phyloP scores from a whole-genome alignment of 1,140 invertebrate species.

The Melanaphis sacchari region DNA sequence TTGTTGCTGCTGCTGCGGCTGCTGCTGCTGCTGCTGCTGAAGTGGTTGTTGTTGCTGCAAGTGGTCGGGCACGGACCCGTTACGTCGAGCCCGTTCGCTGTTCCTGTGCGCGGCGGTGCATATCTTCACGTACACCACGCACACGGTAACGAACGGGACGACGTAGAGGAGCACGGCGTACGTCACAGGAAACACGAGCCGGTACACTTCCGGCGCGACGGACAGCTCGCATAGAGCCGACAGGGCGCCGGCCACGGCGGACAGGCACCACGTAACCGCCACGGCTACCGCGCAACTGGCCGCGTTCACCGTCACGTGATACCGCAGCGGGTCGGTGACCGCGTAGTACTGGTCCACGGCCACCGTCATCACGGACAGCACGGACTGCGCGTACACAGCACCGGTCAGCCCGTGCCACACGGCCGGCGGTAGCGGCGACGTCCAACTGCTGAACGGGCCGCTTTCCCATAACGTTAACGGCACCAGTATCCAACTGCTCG shows the following conservation, averaged over 20 bases:
- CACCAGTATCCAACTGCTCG: constrained; percentile 70
- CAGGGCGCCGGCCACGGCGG: constrained; percentile 2
- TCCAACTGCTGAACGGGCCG: constrained; percentile 48
- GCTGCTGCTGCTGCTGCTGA: not conserved
- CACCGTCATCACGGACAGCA: constrained; percentile 80
- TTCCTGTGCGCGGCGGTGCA: constrained; percentile 66
- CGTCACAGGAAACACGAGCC: constrained; percentile 58
- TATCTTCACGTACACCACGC: constrained; percentile 68
- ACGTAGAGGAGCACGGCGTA: constrained; percentile 63
- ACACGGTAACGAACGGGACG: constrained; percentile 65
- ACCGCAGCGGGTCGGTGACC: constrained; percentile 85
- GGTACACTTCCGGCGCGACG: constrained; percentile 44
- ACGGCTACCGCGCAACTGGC: constrained; percentile 75
- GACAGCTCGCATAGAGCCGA: constrained; percentile 16
- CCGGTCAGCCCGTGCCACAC: constrained; percentile 67
- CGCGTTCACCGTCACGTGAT: constrained; percentile 79
- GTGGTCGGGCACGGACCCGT: constrained; percentile 63
- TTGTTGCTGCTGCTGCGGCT: not conserved
- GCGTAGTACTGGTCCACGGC: constrained; percentile 87
- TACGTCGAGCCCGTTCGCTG: constrained; percentile 67
- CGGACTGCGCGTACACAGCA: constrained; percentile 67
- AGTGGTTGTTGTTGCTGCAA: constrained; percentile 25
- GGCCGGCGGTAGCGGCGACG: constrained; percentile 63
- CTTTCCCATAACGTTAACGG: constrained; percentile 68
- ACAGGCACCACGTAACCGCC: constrained; percentile 68